Conservation (phyloP, 2,113 vertebrate species). For the Atlantisia rogersi region DNA sequence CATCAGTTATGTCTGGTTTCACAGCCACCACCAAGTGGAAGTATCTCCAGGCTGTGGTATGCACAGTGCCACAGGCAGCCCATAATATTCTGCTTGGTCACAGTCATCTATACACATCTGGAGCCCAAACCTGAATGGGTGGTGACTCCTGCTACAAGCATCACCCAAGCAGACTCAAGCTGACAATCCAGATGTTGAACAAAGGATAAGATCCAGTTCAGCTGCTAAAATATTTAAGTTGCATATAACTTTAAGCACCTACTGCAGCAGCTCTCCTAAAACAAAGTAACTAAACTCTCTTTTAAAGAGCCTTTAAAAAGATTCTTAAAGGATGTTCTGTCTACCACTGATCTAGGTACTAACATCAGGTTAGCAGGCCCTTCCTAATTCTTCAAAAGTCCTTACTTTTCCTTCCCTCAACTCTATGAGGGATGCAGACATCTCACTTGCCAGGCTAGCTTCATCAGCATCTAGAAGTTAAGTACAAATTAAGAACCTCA, state of each 20-base stretch:
- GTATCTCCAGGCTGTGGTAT: not conserved
- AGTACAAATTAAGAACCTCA: not conserved
- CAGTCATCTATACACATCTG: not conserved
- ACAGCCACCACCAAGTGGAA: not conserved
- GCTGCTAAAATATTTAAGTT: not conserved
- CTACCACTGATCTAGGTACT: not conserved
- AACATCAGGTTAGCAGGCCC: not conserved
- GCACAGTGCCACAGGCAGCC: not conserved
- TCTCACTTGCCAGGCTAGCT: not conserved
- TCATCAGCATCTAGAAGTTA: not conserved
- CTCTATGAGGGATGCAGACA: not conserved
- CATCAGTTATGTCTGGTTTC: not conserved
- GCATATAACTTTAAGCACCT: not conserved
- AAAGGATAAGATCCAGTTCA: not conserved
- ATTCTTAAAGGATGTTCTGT: not conserved
- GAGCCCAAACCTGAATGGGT: not conserved
- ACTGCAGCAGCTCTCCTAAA: not conserved
- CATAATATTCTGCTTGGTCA: not conserved
- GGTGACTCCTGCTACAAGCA: not conserved
- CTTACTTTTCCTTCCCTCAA: not conserved
- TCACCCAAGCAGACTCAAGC: not conserved
- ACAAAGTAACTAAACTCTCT: not conserved
- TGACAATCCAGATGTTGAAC: not conserved
- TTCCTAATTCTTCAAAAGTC: not conserved
- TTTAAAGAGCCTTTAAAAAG: not conserved